These are phyloP conservation scores for Rambutsinella grinnellia DNA, from an alignment of 2,888 invertebrate species.

Conservation along the genomic window DNA sequence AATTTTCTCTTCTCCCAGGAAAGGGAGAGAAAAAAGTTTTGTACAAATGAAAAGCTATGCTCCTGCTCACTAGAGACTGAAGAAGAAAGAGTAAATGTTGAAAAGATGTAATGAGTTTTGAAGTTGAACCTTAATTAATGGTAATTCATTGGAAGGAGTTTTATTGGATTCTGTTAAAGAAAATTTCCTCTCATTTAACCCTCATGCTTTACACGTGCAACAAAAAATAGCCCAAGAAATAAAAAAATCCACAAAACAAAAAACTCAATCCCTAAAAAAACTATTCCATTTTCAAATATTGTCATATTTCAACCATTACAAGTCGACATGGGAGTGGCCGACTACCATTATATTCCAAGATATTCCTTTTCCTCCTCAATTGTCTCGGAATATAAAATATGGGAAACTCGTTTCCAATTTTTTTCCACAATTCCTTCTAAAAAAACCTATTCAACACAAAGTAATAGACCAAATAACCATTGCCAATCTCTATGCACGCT, in stretches of 20 bases:
- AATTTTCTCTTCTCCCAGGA: constrained; percentile 16
- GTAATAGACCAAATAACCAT: not conserved
- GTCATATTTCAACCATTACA: too few species aligned
- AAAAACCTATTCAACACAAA: not conserved
- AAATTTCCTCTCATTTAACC: not conserved
- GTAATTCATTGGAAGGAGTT: constrained; percentile 53
- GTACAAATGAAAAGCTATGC: constrained; percentile 19
- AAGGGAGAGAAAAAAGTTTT: constrained; percentile 3
- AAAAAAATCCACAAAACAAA: too few species aligned
- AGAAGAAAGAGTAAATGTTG: constrained; percentile 24
- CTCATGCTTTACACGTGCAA: constrained; percentile 23
- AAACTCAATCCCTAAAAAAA: too few species aligned
- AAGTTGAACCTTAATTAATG: constrained; percentile 55
- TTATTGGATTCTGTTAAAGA: constrained; percentile 37
- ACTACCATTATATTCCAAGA: too few species aligned
- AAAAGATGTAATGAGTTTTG: constrained; percentile 55
- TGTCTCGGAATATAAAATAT: constrained; percentile 3
- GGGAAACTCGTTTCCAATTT: constrained; percentile 35
- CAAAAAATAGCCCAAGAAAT: not conserved
- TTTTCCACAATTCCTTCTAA: constrained; percentile 43
- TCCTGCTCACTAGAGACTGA: not conserved
- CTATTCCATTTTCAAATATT: too few species aligned
- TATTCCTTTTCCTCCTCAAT: not conserved
- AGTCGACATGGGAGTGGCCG: too few species aligned
- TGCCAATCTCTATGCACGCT: not conserved